A percentile compares a stretch with the other conserved stretches of the same genome.
These are phyloP conservation scores for human (Homo sapiens) DNA, from an alignment of 2,113 vertebrate species.

Conservation along the genomic window DNA sequence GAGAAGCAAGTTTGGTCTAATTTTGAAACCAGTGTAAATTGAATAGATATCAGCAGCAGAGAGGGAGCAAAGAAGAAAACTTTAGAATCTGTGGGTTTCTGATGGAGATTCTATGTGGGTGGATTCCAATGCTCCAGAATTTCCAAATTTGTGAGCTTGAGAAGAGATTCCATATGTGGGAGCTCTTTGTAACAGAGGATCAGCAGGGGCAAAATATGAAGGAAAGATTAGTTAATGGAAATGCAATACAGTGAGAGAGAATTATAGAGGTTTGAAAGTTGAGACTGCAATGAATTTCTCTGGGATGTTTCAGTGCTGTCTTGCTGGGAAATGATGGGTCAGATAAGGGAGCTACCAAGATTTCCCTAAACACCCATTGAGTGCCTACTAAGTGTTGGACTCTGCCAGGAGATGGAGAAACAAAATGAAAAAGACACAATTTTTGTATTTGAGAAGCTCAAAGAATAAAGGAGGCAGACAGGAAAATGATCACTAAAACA, in stretches of 20 bases:
- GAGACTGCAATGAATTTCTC: not conserved
- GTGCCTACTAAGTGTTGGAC: not conserved
- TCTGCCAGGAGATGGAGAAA: not conserved
- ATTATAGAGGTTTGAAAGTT: not conserved
- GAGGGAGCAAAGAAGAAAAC: not conserved
- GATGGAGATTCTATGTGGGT: not conserved
- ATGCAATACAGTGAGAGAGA: not conserved
- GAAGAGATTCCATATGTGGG: not conserved
- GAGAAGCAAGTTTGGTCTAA: not conserved
- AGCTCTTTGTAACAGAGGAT: not conserved
- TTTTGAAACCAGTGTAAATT: not conserved
- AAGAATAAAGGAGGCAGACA: not conserved
- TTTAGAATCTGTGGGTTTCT: not conserved
- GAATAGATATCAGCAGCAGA: not conserved
- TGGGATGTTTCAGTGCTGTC: not conserved
- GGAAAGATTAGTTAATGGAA: not conserved
- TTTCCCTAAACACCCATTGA: not conserved
- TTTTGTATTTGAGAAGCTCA: not conserved
- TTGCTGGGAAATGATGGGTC: not conserved
- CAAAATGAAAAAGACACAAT: not conserved
- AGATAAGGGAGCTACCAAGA: not conserved
- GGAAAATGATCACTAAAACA: not conserved
- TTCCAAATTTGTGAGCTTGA: not conserved
- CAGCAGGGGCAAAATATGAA: not conserved
- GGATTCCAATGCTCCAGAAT: not conserved